Evolutionary conservation across 2,113 vertebrate genomes (phyloP).

Genomic region (Bungarus multicinctus): DNA sequence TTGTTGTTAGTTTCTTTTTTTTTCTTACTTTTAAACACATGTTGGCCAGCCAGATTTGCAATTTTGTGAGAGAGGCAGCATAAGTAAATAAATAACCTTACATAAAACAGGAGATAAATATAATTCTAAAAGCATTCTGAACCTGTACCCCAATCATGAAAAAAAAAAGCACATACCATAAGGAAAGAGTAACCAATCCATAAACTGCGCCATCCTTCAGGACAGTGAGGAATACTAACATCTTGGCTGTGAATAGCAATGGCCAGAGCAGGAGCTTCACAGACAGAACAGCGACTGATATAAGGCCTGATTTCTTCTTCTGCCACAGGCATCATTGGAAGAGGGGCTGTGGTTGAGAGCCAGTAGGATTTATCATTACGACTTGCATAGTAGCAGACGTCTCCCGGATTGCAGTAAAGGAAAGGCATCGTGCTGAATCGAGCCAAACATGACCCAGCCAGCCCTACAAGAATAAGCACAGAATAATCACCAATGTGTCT

Average conservation of each 20-base stretch:
- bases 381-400: conserved; percentile 92
- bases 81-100: background rate
- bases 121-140: background rate
- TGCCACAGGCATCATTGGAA: conserved; percentile 97
- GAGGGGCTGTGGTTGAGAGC: conserved; percentile 92
- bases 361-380: conserved; percentile 98
- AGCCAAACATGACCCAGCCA: conserved; percentile 93
- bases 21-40: background rate
- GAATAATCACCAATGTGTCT: background rate
- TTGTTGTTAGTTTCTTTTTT: background rate
- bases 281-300: conserved; percentile 96
- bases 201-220: conserved; percentile 90
- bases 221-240: conserved; percentile 90
- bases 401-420: conserved; percentile 96
- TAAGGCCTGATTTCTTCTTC: conserved; percentile 88
- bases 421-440: conserved; percentile 97
- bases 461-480: conserved; percentile 67
- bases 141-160: background rate
- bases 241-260: conserved; percentile 97
- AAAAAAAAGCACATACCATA: conserved; percentile 77
- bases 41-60: background rate
- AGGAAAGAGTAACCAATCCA: conserved; percentile 99
- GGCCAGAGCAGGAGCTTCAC: conserved; percentile 92
- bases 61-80: background rate
- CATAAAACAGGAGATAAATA: background rate